Conservation (phyloP, 2,888 invertebrate genomes). For the Zootermopsis nevadensis region DNA sequence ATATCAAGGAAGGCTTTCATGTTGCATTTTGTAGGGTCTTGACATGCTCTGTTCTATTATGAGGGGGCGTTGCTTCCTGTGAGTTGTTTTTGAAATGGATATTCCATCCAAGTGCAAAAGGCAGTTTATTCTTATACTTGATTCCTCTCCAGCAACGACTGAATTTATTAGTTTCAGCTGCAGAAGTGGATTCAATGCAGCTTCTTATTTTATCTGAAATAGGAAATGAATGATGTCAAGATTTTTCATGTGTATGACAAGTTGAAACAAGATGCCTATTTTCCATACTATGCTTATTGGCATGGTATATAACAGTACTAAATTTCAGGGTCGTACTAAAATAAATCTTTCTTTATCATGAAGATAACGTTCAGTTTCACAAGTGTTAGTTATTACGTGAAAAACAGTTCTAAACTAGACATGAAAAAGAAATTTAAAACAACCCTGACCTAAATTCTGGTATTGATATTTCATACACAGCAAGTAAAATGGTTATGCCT, state of each 20-base stretch:
- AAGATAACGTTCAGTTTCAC: too few species aligned
- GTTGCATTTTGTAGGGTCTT: not conserved
- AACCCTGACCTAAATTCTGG: too few species aligned
- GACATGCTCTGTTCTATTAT: not conserved
- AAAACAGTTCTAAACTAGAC: too few species aligned
- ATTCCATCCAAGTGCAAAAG: not conserved
- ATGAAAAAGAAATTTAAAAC: too few species aligned
- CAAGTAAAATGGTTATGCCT: too few species aligned
- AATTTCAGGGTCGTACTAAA: too few species aligned
- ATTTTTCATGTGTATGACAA: not conserved
- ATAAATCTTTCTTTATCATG: too few species aligned
- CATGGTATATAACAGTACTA: too few species aligned
- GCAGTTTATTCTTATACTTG: not conserved
- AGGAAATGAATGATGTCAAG: not conserved
- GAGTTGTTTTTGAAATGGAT: not conserved
- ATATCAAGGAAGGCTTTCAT: too few species aligned
- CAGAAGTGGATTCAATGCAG: not conserved
- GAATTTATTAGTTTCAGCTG: not conserved
- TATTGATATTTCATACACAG: too few species aligned
- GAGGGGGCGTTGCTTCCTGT: not conserved
- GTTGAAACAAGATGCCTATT: not conserved
- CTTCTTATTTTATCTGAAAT: not conserved
- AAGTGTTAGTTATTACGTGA: too few species aligned
- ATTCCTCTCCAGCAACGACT: slow-evolving; percentile 17
- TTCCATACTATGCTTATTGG: too few species aligned